Conservation (phyloP, 2,888 invertebrate genomes). For the Eretmocerus hayati region DNA sequence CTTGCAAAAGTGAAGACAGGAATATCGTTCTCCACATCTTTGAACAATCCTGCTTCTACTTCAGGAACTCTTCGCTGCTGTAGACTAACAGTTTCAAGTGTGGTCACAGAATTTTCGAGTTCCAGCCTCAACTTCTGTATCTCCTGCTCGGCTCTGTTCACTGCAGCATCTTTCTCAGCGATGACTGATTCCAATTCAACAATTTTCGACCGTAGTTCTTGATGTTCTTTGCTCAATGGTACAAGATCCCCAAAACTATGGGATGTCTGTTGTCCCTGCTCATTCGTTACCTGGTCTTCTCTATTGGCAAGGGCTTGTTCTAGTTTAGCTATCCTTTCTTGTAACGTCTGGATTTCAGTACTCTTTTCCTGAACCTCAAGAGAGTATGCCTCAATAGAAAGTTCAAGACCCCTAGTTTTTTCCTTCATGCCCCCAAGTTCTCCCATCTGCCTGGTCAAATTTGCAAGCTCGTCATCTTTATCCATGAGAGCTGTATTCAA, state of each 20-base stretch:
- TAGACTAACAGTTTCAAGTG: too few relatives aligned
- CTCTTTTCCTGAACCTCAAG: conserved; percentile 36
- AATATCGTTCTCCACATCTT: conserved; percentile 30
- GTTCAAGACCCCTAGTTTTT: conserved; percentile 1
- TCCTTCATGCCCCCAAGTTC: conserved; percentile 2
- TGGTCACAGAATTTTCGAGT: background rate
- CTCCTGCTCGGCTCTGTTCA: background rate
- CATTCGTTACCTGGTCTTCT: conserved; percentile 23
- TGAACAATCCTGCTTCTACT: too few relatives aligned
- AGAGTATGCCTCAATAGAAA: conserved; percentile 21
- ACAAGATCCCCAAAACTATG: conserved; percentile 20
- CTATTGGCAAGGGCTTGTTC: conserved; percentile 26
- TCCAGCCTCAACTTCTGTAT: background rate
- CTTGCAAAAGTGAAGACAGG: conserved; percentile 30
- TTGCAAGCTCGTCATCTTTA: conserved; percentile 1
- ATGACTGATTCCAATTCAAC: conserved; percentile 31
- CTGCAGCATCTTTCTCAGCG: background rate
- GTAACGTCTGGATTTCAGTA: conserved; percentile 32
- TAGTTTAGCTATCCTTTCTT: conserved; percentile 32
- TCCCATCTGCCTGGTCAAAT: background rate
- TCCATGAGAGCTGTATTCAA: background rate
- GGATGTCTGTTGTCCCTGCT: conserved; percentile 19
- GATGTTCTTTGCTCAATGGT: conserved; percentile 3
- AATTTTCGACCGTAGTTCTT: conserved; percentile 30
- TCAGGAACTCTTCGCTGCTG: background rate